phyloP scores from a whole-genome alignment of 1,140 invertebrate species.

The Papilio helenus region DNA sequence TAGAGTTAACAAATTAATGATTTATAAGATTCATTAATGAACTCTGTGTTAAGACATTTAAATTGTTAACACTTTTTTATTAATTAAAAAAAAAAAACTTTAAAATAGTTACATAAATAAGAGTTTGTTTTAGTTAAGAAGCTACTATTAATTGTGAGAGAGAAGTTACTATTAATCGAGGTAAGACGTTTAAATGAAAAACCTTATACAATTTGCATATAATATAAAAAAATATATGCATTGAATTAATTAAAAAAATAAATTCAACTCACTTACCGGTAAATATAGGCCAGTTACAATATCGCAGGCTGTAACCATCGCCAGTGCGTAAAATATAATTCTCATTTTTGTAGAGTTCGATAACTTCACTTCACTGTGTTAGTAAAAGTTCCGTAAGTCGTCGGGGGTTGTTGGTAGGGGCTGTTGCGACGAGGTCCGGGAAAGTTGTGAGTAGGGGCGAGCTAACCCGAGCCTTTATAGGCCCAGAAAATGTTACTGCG shows the following conservation, averaged over 20 bases:
- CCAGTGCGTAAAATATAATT: slow-evolving; percentile 56
- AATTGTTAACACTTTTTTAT: too few relatives aligned
- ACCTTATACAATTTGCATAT: too few relatives aligned
- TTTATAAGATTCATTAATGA: too few relatives aligned
- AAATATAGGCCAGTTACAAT: slow-evolving; percentile 58
- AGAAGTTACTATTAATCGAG: too few relatives aligned
- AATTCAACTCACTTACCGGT: slow-evolving; percentile 66
- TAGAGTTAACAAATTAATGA: too few relatives aligned
- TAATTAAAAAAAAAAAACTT: too few relatives aligned
- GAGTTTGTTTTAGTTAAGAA: too few relatives aligned
- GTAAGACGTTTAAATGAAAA: too few relatives aligned
- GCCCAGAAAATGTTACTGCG: slow-evolving; percentile 65
- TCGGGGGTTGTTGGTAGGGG: slow-evolving; percentile 40
- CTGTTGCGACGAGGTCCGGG: slow-evolving; percentile 57
- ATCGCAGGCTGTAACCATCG: slow-evolving; percentile 57
- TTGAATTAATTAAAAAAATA: not conserved
- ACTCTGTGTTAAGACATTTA: too few relatives aligned
- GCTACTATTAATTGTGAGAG: too few relatives aligned
- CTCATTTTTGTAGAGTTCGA: slow-evolving; percentile 56
- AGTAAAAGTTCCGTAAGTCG: slow-evolving; percentile 45
- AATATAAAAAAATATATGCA: too few relatives aligned
- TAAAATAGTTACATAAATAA: too few relatives aligned
- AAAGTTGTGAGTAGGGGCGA: slow-evolving; percentile 69
- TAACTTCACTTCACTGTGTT: slow-evolving; percentile 42
- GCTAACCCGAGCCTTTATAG: slow-evolving; percentile 67